Evolutionary conservation across 2,797 vertebrate species (phyloP).

Genomic region (Aldrovandia affinis): DNA sequence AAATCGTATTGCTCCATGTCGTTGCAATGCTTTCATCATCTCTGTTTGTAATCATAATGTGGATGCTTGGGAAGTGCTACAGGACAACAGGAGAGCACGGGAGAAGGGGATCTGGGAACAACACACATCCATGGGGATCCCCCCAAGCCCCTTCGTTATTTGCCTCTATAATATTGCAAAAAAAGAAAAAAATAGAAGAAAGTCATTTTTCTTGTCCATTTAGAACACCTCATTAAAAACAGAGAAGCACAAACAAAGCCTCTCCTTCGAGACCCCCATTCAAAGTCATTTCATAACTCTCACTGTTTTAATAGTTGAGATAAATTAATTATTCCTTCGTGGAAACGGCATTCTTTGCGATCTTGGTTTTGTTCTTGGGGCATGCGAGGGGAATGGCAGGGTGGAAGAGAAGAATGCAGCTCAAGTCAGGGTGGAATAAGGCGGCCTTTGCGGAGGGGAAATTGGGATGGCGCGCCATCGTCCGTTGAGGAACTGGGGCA

Average conservation of each 20-base stretch:
- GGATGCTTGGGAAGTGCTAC: slow-evolving; percentile 44
- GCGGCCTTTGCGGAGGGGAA: slow-evolving; percentile 87
- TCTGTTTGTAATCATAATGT: slow-evolving; percentile 31
- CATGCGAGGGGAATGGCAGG: slow-evolving; percentile 58
- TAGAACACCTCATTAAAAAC: slow-evolving; percentile 89
- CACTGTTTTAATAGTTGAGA: slow-evolving; percentile 97
- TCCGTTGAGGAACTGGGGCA: slow-evolving; percentile 85
- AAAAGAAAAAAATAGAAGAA: slow-evolving; percentile 83
- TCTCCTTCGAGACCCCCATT: slow-evolving; percentile 93
- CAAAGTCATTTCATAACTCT: slow-evolving; percentile 93
- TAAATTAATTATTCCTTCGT: slow-evolving; percentile 99
- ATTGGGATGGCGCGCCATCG: slow-evolving; percentile 83
- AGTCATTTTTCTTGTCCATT: slow-evolving; percentile 84
- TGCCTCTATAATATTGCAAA: slow-evolving; percentile 89
- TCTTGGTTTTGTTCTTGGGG: slow-evolving; percentile 76
- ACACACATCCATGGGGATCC: slow-evolving; percentile 38
- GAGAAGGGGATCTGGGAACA: slow-evolving; percentile 52
- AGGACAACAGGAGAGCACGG: slow-evolving; percentile 61
- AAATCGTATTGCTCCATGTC: slow-evolving; percentile 62
- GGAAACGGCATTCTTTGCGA: slow-evolving; percentile 89
- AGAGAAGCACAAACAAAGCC: slow-evolving; percentile 95
- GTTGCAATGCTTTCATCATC: slow-evolving; percentile 44
- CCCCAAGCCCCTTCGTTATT: slow-evolving; percentile 77
- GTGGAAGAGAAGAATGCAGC: slow-evolving; percentile 80
- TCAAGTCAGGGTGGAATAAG: slow-evolving; percentile 86